Evolutionary conservation across 1,140 invertebrate genomes (phyloP).

Genomic region (Panagrolaimus sp.): DNA sequence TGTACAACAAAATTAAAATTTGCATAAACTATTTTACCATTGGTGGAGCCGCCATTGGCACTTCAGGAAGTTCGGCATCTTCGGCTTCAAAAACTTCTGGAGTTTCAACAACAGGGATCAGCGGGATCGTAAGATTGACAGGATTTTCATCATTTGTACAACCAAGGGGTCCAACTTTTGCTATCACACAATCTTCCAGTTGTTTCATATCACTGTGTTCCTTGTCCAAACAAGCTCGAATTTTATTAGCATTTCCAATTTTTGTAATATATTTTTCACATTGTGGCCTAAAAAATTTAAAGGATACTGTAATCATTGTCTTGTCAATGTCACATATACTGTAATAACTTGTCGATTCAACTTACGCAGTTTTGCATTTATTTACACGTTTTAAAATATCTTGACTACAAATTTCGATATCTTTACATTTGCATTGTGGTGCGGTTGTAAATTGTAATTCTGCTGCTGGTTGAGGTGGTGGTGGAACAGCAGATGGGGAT

Average conservation of each 20-base stretch:
- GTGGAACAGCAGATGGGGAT: too few relatives aligned
- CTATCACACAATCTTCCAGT: slow-evolving; percentile 46
- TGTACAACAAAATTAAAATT: slow-evolving; percentile 17
- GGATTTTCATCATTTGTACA: slow-evolving; percentile 47
- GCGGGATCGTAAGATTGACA: slow-evolving; percentile 44
- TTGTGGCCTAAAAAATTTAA: slow-evolving; percentile 31
- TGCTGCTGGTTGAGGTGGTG: not conserved
- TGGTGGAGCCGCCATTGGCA: slow-evolving; percentile 18
- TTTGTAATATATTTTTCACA: slow-evolving; percentile 46
- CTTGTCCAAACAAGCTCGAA: slow-evolving; percentile 43
- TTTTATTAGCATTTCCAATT: slow-evolving; percentile 44
- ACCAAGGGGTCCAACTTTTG: slow-evolving; percentile 44
- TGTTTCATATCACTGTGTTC: slow-evolving; percentile 47
- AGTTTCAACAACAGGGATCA: slow-evolving; percentile 38
- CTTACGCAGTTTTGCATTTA: slow-evolving; percentile 43
- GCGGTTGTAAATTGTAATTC: slow-evolving; percentile 37
- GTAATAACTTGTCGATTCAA: not conserved
- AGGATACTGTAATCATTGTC: not conserved
- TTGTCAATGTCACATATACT: not conserved
- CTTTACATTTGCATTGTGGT: slow-evolving; percentile 46
- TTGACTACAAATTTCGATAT: slow-evolving; percentile 40
- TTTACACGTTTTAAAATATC: slow-evolving; percentile 34
- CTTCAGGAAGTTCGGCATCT: slow-evolving; percentile 15
- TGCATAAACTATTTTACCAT: slow-evolving; percentile 17
- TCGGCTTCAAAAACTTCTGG: slow-evolving; percentile 6